These are phyloP conservation scores for Peromyscus leucopus DNA, from an alignment of 2,113 vertebrate genomes.

Conservation along the genomic window DNA sequence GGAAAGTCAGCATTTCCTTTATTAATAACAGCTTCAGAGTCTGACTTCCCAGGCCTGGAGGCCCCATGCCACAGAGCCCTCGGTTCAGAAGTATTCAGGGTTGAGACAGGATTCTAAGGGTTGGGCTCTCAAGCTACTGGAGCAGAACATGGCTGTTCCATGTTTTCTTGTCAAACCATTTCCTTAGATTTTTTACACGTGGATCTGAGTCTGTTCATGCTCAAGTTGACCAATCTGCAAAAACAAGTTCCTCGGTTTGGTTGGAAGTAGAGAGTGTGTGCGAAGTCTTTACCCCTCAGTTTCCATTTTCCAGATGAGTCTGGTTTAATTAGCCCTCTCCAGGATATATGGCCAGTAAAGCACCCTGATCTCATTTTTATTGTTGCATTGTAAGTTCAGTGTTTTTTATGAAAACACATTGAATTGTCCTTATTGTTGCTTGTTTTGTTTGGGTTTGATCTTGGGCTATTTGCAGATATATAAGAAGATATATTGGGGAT, in stretches of 20 bases:
- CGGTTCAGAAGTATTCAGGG: not conserved
- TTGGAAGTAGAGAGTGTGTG: not conserved
- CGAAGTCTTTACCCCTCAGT: not conserved
- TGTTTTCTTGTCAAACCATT: not conserved
- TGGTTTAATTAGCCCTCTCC: not conserved
- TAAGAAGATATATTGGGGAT: not conserved
- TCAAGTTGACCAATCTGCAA: not conserved
- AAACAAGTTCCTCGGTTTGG: not conserved
- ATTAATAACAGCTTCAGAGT: not conserved
- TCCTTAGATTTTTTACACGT: not conserved
- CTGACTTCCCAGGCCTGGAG: not conserved
- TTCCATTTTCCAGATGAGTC: not conserved
- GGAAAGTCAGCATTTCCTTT: slow-evolving; percentile 10
- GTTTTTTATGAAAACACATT: not conserved
- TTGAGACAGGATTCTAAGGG: not conserved
- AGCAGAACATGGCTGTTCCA: not conserved
- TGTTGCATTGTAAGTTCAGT: not conserved
- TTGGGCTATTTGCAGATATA: not conserved
- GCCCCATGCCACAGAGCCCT: not conserved
- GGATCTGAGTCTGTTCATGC: not conserved
- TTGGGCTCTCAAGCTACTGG: not conserved
- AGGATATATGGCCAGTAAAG: not conserved
- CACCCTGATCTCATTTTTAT: not conserved
- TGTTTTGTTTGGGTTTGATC: not conserved
- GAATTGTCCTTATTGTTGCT: not conserved